phyloP scores from a whole-genome alignment of 2,888 invertebrate species.

The Heliconius ethilla region DNA sequence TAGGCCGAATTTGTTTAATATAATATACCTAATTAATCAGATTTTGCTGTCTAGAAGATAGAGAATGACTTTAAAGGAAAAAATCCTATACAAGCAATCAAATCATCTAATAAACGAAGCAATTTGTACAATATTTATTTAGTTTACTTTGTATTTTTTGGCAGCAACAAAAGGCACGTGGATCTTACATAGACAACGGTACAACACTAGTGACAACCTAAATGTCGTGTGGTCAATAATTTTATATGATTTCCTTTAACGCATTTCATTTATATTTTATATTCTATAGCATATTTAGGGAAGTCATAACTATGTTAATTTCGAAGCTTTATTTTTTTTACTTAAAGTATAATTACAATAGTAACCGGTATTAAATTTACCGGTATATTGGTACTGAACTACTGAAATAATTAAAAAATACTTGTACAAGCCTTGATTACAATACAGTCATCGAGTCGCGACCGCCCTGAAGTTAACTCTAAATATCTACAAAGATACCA shows the following conservation, averaged over 20 bases:
- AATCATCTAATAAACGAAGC: neutral
- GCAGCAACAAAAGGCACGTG: slow-evolving; percentile 18
- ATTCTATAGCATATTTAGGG: neutral
- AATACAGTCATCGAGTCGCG: too few species aligned
- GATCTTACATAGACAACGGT: neutral
- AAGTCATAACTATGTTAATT: neutral
- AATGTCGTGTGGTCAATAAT: neutral
- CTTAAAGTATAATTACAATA: neutral
- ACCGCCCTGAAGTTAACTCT: too few species aligned
- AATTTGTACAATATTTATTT: neutral
- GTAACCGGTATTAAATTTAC: too few species aligned
- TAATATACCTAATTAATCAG: neutral
- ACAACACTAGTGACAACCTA: neutral
- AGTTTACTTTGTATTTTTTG: neutral
- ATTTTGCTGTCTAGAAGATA: neutral
- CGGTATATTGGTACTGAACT: too few species aligned
- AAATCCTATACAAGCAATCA: neutral
- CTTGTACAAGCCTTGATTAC: too few species aligned
- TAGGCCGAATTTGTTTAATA: slow-evolving; percentile 7
- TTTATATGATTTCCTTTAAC: neutral
- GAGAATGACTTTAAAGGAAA: neutral
- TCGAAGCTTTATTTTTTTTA: neutral
- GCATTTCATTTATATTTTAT: neutral
- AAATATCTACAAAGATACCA: too few species aligned
- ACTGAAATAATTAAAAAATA: too few species aligned